These are phyloP conservation scores for Crioceris asparagi DNA, from an alignment of 2,888 invertebrate genomes.

Conservation along the genomic window DNA sequence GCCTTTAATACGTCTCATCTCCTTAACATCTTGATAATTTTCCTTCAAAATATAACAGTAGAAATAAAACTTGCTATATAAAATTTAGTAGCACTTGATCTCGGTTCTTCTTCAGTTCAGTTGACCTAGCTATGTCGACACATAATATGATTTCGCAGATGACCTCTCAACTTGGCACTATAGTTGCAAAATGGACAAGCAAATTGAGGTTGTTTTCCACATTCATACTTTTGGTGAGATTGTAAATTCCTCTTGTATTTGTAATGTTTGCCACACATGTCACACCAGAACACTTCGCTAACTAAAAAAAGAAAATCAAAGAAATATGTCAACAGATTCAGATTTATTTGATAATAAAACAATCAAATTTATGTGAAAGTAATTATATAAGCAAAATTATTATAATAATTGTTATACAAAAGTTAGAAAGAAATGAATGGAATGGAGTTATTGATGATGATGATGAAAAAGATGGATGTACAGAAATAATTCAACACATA, in stretches of 20 bases:
- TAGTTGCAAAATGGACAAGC: constrained; percentile 40
- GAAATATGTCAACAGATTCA: neutral
- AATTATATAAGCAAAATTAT: neutral
- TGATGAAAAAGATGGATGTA: no score
- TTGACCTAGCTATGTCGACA: no score
- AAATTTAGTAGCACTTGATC: no score
- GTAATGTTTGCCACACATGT: constrained; percentile 11
- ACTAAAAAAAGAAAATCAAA: neutral
- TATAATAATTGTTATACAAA: neutral
- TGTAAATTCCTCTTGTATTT: constrained; percentile 13
- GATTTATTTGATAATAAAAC: neutral
- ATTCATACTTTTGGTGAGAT: constrained; percentile 12
- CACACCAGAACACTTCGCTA: neutral
- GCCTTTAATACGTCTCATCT: no score
- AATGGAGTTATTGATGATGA: no score
- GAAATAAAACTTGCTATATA: no score
- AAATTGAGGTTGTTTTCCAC: constrained; percentile 52
- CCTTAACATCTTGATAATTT: no score
- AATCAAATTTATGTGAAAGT: neutral
- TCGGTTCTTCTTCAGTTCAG: no score
- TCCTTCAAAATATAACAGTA: no score
- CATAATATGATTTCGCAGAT: constrained; percentile 8
- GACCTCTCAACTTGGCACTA: constrained; percentile 14
- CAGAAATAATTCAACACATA: no score
- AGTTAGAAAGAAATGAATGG: no score